Evolutionary conservation across 2,797 vertebrate genomes (phyloP).

Genomic region (Lagorchestes hirsutus): DNA sequence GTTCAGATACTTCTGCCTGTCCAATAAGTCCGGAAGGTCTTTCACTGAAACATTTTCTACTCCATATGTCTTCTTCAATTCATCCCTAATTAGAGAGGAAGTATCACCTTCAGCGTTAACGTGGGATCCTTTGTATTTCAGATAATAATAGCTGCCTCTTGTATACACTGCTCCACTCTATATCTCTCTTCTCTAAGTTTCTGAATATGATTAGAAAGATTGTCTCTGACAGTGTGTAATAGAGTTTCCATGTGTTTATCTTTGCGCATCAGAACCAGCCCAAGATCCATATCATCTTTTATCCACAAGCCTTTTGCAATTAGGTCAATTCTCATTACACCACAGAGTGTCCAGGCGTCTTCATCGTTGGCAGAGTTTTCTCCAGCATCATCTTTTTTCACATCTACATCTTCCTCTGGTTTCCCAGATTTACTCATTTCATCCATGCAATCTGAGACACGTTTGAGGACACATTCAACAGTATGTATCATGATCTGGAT

Average conservation of each 20-base stretch:
- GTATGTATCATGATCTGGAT: no score
- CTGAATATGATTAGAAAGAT: conserved; percentile 95
- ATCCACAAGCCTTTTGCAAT: conserved; percentile 99
- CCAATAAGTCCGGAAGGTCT: no score
- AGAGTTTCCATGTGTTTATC: conserved; percentile 97
- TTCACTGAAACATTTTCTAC: conserved; percentile 10
- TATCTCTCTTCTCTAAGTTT: conserved; percentile 98
- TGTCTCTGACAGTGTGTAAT: conserved; percentile 93
- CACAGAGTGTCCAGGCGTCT: conserved; percentile 93
- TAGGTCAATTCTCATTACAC: conserved; percentile 97
- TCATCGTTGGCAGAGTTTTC: conserved; percentile 54
- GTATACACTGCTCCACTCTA: conserved; percentile 91
- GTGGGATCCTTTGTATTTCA: conserved; percentile 93
- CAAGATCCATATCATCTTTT: conserved; percentile 99
- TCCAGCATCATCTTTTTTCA: no score
- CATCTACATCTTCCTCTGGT: no score
- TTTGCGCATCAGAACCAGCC: conserved; percentile 98
- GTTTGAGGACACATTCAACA: no score
- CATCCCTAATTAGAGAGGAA: conserved; percentile 95
- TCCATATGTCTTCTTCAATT: conserved; percentile 91
- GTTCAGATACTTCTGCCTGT: no score
- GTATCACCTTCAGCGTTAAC: conserved; percentile 95
- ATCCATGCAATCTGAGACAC: no score
- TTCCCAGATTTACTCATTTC: no score
- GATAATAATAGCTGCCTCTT: conserved; percentile 95